Evolutionary conservation across 2,888 invertebrate genomes (phyloP).

Genomic region (Rambutsinella grinnellia): DNA sequence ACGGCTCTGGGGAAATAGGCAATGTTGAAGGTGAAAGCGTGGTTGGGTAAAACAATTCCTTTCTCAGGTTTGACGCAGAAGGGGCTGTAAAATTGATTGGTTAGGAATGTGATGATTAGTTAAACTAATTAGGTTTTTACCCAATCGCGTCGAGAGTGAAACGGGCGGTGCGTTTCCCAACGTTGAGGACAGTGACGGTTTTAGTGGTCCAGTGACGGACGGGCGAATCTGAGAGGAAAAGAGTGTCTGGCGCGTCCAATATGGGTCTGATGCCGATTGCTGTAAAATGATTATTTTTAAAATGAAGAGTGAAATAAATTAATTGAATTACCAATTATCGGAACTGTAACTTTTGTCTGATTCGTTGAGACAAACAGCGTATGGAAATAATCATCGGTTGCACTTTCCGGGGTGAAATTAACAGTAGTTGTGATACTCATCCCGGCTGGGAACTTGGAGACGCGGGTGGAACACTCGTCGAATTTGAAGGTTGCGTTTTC

Average conservation of each 20-base stretch:
- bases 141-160: conserved; percentile 54
- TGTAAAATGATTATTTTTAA: conserved; percentile 10
- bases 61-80: conserved; percentile 60
- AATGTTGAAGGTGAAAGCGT: conserved; percentile 53
- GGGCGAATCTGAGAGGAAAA: conserved; percentile 54
- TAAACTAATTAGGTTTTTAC: conserved; percentile 37
- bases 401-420: conserved; percentile 55
- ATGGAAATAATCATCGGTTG: conserved; percentile 57
- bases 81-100: conserved; percentile 28
- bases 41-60: conserved; percentile 50
- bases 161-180: conserved; percentile 49
- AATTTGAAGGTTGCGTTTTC: conserved; percentile 53
- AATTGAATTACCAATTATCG: conserved; percentile 54
- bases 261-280: conserved; percentile 59
- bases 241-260: conserved; percentile 56
- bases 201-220: conserved; percentile 53
- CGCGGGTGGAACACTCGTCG: conserved; percentile 45
- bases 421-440: conserved; percentile 58
- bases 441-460: conserved; percentile 61
- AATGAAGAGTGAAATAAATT: background rate
- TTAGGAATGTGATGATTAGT: background rate
- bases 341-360: conserved; percentile 53
- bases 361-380: conserved; percentile 55
- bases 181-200: conserved; percentile 46
- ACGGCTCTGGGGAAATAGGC: conserved; percentile 42